Base-by-base conservation (phyloP, 2,888 invertebrate species). In the Morpho deidamia region DNA sequence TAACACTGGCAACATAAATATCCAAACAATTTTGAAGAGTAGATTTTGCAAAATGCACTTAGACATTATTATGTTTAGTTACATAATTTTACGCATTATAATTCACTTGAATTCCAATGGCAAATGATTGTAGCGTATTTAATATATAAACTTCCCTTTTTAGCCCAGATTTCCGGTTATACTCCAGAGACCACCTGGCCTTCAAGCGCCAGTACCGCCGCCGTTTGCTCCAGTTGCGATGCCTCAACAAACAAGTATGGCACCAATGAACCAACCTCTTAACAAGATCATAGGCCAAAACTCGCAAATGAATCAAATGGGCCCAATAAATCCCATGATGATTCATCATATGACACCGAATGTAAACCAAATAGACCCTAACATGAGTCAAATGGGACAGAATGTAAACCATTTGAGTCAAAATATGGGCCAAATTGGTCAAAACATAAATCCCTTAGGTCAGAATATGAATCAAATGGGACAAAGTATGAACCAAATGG, bases 81-180 rank as follows among this genome's bases (percentile, higher is more conserved):
- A n/a, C n/a, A n/a, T n/a, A n/a, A n/a, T n/a, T n/a, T n/a, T n/a
- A n/a, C n/a, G n/a, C n/a, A n/a, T n/a, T n/a, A n/a, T n/a, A n/a
- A n/a, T n/a, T n/a, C 23, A 23, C 23, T 23, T 23, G 5, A 23
- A 23, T 23, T 23, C 3, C 23, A 23, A 5, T 23, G 3, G 23
- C 5, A 23, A 23, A 5, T 23, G 3, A 5, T 23, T 5, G 3
- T 23, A 0, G 1, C 2, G 23, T 23, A 23, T 49, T 37, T 39
- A 10, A 12, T 38, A 43, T 23, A 11, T 40, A 39, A 39, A 43
- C 33, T 52, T 46, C 51, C 40, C 45, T 46, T 10, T 75, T 70
- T 74, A 90, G 90, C 87, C 86, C 43, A 74, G 90, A 65, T 90
- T 80, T 70, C 87, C 83, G 1, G 83, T 90, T 1, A 87, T 90